phyloP scores from a whole-genome alignment of 2,113 vertebrate genomes.

The Castor canadensis region DNA sequence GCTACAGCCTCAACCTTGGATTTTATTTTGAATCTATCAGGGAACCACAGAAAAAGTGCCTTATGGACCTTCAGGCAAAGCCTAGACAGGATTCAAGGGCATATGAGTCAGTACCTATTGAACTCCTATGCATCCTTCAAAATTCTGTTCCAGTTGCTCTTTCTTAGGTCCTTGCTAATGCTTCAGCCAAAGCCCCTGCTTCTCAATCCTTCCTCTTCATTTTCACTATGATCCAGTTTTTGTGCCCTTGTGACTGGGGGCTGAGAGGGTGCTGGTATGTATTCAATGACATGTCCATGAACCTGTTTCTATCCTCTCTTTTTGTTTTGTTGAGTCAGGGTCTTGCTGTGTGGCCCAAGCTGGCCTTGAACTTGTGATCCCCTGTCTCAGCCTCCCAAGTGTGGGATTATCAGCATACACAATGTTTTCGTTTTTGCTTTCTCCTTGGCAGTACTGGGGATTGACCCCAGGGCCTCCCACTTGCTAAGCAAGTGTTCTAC shows the following conservation, averaged over 20 bases:
- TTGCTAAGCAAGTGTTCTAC: no score
- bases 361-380: no score
- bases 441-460: no score
- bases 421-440: no score
- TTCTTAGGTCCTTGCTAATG: not conserved
- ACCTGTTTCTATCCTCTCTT: not conserved
- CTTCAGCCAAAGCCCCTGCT: not conserved
- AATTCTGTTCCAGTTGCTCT: not conserved
- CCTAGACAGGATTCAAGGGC: not conserved
- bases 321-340: no score
- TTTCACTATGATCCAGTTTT: not conserved
- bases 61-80: not conserved
- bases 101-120: not conserved
- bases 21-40: not conserved
- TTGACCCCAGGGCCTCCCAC: no score
- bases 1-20: not conserved
- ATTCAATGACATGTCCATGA: not conserved
- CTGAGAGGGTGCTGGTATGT: not conserved
- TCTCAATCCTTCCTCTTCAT: not conserved
- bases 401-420: no score
- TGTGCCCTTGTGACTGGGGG: not conserved
- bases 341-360: no score
- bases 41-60: not conserved
- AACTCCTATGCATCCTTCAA: conserved; percentile 33
- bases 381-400: no score